Evolutionary conservation across 2,797 vertebrate genomes (phyloP).

Genomic region (Cyprinodon diabolis): DNA sequence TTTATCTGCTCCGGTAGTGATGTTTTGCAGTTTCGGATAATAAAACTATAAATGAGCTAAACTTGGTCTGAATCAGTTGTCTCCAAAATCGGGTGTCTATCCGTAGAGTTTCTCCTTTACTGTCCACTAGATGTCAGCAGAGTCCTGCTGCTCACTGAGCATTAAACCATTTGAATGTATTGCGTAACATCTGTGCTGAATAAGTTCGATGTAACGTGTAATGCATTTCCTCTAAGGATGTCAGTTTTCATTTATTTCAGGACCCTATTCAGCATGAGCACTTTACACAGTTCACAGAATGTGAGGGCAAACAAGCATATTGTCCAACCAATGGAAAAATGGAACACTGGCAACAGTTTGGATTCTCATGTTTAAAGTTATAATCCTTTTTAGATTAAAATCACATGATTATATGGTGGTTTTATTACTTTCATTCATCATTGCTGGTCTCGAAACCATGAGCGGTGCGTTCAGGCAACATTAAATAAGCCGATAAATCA

Average conservation of each 20-base stretch:
- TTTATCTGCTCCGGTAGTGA: too few species aligned
- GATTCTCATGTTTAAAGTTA: neutral
- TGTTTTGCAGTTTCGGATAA: too few species aligned
- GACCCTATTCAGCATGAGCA: too few species aligned
- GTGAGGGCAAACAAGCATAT: neutral
- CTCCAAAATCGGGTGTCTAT: too few species aligned
- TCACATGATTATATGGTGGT: neutral
- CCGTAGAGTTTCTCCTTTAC: neutral
- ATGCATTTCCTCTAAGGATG: neutral
- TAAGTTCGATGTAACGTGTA: constrained; percentile 4
- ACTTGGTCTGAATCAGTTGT: too few species aligned
- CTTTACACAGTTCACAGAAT: neutral
- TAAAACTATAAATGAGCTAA: too few species aligned
- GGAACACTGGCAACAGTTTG: neutral
- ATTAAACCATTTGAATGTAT: neutral
- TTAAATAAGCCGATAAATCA: neutral
- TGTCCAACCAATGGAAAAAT: neutral
- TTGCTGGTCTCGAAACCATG: neutral
- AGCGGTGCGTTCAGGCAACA: neutral
- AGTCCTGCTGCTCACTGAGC: neutral
- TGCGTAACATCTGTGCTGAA: constrained; percentile 19
- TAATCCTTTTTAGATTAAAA: neutral
- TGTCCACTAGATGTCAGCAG: constrained; percentile 57
- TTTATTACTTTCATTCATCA: neutral
- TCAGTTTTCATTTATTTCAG: neutral